Evolutionary conservation across 2,888 invertebrate species (phyloP), one percentile per base, ranked within the genome.

Genomic region (Xanthia togata): DNA sequence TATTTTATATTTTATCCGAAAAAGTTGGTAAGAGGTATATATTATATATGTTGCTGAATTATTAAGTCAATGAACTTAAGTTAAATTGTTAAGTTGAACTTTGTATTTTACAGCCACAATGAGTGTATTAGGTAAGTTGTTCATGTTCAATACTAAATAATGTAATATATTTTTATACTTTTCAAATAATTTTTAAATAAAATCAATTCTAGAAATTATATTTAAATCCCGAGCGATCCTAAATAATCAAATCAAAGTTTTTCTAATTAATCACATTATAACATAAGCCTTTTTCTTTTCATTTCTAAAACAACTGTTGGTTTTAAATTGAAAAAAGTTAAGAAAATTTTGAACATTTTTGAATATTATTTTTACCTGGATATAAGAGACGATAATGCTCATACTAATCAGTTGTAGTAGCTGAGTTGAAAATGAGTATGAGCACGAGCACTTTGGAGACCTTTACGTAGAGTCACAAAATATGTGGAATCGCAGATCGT

Each of bases 241-340:
- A 23, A 73, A 57, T 67, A 47, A 60, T 17, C 47, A 38, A 53
- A 82, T 26, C 23, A 0, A 75, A 55, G 11, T 35, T 65, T 57
- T 59, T 60, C 9, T 53, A 35, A 44, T 47, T 38, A 47, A 72
- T 20, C 31, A 60, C 12, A 55, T 50, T 35, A 4, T 17, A 26
- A 14, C 17, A 41, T 35, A 55, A 41, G n/a, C 4, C 12, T 62
- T 31, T 63, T 55, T 41, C 20, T 35, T 26, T 38, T 64, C 1
- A 41, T 23, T 64, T 55, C 12, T 31, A 53, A 57, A 31, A 67
- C 31, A 59, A 60, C 35, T 26, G 23, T 38, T 53, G 6, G 31
- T 78, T 72, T 53, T 41, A 73, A 81, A 79, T 53, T 79, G 31
- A 62, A 70, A 69, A 73, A 79, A 80, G 65, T 80, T 68, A 74